These are phyloP conservation scores for Cactoblastis cactorum DNA, from an alignment of 2,888 invertebrate genomes.

Conservation along the genomic window DNA sequence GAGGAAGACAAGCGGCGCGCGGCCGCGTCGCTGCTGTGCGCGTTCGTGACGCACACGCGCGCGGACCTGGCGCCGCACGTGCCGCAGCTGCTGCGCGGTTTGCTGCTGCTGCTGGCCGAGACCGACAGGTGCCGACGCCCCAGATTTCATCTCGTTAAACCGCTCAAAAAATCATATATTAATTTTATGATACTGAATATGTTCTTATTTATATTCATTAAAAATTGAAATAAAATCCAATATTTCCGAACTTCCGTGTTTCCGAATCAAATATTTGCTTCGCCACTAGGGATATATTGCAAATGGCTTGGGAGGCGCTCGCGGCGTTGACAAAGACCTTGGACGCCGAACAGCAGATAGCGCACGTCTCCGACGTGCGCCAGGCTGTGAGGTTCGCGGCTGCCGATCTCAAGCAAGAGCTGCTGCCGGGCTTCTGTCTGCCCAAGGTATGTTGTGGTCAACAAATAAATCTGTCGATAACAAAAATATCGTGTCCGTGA, in stretches of 20 bases:
- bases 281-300: constrained; percentile 71
- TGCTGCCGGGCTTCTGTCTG: constrained; percentile 95
- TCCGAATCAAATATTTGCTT: not conserved
- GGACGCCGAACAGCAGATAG: constrained; percentile 90
- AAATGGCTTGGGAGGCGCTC: constrained; percentile 95
- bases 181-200: too few relatives aligned
- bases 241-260: too few relatives aligned
- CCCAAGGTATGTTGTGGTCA: constrained; percentile 90
- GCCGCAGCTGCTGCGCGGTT: constrained; percentile 91
- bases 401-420: constrained; percentile 89
- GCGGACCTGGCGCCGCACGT: constrained; percentile 93
- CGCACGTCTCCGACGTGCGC: constrained; percentile 92
- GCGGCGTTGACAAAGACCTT: constrained; percentile 92
- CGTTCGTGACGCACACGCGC: constrained; percentile 93
- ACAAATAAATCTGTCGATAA: too few relatives aligned
- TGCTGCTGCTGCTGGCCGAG: constrained; percentile 91
- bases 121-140: constrained; percentile 80
- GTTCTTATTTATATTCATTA: too few relatives aligned
- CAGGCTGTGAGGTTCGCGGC: constrained; percentile 95
- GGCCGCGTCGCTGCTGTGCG: constrained; percentile 92
- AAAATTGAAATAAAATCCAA: too few relatives aligned
- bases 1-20: constrained; percentile 83
- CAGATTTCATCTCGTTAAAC: too few relatives aligned
- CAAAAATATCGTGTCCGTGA: too few relatives aligned
- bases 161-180: too few relatives aligned